These are phyloP conservation scores for Aphrophora alni DNA, from an alignment of 2,888 invertebrate species.

Conservation along the genomic window DNA sequence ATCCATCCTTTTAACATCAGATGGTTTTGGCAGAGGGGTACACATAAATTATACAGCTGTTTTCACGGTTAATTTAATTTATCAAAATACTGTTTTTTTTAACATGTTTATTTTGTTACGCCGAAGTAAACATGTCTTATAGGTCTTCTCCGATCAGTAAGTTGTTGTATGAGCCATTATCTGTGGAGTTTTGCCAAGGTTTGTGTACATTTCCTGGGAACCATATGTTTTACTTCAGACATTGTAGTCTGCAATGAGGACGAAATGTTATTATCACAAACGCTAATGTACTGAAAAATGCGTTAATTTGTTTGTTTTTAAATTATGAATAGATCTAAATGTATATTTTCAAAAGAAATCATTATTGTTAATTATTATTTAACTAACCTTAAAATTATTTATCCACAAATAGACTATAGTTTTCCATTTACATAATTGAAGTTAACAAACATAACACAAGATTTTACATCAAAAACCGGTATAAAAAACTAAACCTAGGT, in stretches of 20 bases:
- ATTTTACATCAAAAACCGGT: no score
- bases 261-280: neutral
- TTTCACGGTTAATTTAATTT: neutral
- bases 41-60: neutral
- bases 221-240: neutral
- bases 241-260: neutral
- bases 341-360: no score
- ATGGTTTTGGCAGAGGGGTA: neutral
- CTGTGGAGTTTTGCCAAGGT: neutral
- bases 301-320: no score
- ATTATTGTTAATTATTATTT: no score
- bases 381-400: no score
- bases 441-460: no score
- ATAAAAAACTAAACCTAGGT: no score
- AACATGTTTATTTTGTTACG: neutral
- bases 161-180: neutral
- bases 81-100: neutral
- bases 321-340: no score
- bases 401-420: no score
- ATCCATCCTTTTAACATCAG: no score
- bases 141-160: neutral
- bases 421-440: no score
- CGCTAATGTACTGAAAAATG: neutral
- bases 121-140: neutral
- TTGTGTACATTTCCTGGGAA: neutral